phyloP scores from a whole-genome alignment of 2,888 invertebrate species.

The Netelia virgata region DNA sequence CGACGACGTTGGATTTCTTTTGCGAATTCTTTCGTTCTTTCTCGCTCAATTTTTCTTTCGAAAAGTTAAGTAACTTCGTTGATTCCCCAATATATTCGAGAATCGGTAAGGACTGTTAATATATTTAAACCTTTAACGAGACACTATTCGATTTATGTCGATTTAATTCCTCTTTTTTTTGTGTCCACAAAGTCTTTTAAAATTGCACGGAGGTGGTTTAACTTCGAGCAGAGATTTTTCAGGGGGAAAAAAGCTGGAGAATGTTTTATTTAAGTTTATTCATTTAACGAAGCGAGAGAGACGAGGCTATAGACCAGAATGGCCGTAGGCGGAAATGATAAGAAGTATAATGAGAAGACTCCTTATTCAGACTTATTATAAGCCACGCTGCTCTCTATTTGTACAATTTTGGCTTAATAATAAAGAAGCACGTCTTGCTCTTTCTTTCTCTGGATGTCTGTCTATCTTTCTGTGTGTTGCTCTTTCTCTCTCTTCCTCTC shows the following conservation, averaged over 20 bases:
- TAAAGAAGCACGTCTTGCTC: conserved; percentile 49
- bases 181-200: conserved; percentile 19
- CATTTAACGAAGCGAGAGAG: background rate
- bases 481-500: background rate
- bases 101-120: too few species aligned
- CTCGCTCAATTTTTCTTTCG: too few species aligned
- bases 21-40: too few species aligned
- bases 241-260: background rate
- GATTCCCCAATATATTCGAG: too few species aligned
- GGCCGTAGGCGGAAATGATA: conserved; percentile 41
- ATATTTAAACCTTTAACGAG: too few species aligned
- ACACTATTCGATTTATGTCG: too few species aligned
- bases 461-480: too few species aligned
- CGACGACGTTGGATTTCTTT: too few species aligned
- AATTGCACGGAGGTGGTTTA: conserved; percentile 14
- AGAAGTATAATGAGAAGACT: conserved; percentile 57
- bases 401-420: conserved; percentile 59
- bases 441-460: background rate
- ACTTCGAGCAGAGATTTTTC: background rate
- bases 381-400: conserved; percentile 49
- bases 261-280: conserved; percentile 34
- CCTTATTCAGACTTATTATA: conserved; percentile 65
- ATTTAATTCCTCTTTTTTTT: background rate
- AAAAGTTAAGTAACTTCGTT: too few species aligned
- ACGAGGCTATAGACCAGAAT: conserved; percentile 1